Evolutionary conservation across 1,140 invertebrate species (phyloP).

Genomic region (Drosophila gunungcola): DNA sequence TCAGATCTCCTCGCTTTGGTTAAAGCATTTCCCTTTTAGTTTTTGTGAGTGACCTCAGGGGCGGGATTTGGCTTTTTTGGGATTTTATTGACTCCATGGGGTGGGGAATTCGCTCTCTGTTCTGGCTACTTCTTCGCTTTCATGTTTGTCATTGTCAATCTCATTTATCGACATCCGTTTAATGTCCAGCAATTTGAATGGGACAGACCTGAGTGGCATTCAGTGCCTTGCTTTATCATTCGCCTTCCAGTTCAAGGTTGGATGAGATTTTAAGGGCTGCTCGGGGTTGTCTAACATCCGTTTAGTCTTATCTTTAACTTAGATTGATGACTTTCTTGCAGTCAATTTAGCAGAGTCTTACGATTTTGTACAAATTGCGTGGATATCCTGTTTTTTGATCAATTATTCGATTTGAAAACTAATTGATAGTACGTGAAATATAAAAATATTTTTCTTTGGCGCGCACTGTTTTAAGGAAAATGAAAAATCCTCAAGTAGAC

Average conservation of each 20-base stretch:
- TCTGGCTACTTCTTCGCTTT: slow-evolving; percentile 72
- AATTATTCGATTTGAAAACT: not conserved
- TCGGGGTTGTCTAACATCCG: slow-evolving; percentile 29
- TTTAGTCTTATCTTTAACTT: slow-evolving; percentile 10
- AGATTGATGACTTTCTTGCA: slow-evolving; percentile 27
- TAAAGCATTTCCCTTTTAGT: slow-evolving; percentile 61
- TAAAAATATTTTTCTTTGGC: too few species aligned
- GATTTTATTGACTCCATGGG: slow-evolving; percentile 67
- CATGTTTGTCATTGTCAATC: slow-evolving; percentile 82
- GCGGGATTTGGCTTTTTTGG: slow-evolving; percentile 61
- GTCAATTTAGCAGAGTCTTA: not conserved
- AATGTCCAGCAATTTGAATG: slow-evolving; percentile 74
- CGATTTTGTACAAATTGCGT: not conserved
- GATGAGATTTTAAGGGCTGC: slow-evolving; percentile 2
- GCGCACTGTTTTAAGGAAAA: not conserved
- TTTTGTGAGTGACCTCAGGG: slow-evolving; percentile 67
- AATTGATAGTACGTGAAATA: too few species aligned
- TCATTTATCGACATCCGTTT: slow-evolving; percentile 80
- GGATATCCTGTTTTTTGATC: not conserved
- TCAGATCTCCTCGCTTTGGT: slow-evolving; percentile 61
- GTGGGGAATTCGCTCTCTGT: slow-evolving; percentile 35
- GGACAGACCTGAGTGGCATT: slow-evolving; percentile 44
- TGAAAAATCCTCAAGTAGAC: too few species aligned
- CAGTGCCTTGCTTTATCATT: slow-evolving; percentile 39
- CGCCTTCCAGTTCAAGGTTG: slow-evolving; percentile 57